Conservation (phyloP, 2,888 invertebrate genomes). For the Molorchus minor region DNA sequence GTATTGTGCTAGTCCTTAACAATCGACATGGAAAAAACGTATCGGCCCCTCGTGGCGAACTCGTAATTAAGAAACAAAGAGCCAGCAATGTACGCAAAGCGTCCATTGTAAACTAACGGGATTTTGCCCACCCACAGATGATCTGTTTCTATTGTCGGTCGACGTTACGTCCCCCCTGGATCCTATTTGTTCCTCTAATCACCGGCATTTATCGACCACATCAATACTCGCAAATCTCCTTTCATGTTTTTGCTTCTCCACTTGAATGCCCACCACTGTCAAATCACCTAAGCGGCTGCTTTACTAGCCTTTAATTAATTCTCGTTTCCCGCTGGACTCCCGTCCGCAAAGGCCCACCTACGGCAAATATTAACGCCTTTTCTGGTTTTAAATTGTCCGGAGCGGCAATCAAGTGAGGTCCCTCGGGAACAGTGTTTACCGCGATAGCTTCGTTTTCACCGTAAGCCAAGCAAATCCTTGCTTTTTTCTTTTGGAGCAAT, state of each 20-base stretch:
- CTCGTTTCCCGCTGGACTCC: background rate
- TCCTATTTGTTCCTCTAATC: constrained; percentile 27
- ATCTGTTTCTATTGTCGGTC: constrained; percentile 24
- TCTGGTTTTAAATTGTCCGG: no score
- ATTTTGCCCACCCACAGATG: constrained; percentile 15
- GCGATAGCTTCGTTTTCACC: no score
- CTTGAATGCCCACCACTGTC: background rate
- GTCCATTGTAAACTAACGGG: constrained; percentile 14
- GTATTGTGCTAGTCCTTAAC: no score
- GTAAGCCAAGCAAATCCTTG: no score
- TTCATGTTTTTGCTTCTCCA: constrained; percentile 11
- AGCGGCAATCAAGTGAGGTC: no score
- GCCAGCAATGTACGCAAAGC: background rate
- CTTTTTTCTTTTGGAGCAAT: no score
- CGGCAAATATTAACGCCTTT: no score
- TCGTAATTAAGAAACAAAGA: constrained; percentile 11
- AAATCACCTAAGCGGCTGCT: background rate
- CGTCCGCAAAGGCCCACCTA: no score
- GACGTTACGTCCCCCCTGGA: constrained; percentile 7
- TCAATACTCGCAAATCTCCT: constrained; percentile 11
- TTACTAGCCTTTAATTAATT: background rate
- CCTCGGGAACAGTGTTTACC: no score
- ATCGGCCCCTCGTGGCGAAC: background rate
- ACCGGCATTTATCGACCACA: constrained; percentile 25
- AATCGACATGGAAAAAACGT: background rate